These are phyloP conservation scores for Sepioteuthis lessoniana DNA, from an alignment of 2,888 invertebrate genomes.

Conservation along the genomic window DNA sequence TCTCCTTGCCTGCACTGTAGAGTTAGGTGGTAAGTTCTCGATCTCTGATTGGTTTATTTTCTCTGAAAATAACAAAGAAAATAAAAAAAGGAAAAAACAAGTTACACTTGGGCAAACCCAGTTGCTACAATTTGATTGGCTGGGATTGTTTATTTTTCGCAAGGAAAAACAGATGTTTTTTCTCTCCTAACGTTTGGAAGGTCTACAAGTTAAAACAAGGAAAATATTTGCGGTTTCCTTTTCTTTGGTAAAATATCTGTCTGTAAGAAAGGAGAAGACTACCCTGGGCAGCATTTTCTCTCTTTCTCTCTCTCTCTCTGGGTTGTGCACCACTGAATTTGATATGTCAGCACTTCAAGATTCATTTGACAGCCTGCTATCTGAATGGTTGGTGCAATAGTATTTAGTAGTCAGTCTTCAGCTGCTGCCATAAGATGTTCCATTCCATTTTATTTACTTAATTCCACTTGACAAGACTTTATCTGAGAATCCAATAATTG, in stretches of 20 bases:
- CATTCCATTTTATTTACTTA: background rate
- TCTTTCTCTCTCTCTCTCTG: background rate
- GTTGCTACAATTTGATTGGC: background rate
- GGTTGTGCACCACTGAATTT: background rate
- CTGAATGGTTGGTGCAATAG: background rate
- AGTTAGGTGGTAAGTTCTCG: background rate
- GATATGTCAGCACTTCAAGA: background rate
- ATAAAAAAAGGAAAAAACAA: background rate
- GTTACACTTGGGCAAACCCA: background rate
- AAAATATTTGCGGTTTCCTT: background rate
- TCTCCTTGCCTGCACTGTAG: too few species aligned
- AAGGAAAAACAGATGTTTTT: conserved; percentile 25
- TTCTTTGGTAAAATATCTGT: background rate
- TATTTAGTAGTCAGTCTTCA: background rate
- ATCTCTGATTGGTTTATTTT: conserved; percentile 33
- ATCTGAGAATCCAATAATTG: background rate
- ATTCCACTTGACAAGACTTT: background rate
- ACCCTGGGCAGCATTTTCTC: background rate
- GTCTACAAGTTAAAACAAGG: conserved; percentile 33
- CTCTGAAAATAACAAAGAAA: background rate
- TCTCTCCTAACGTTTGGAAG: background rate
- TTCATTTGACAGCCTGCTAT: conserved; percentile 24
- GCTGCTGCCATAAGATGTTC: background rate
- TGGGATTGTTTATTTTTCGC: background rate
- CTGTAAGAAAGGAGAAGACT: background rate